A percentile compares a stretch with the other conserved stretches of the same genome.
Conservation (phyloP, 2,888 invertebrate genomes). For the Dexiosoma caninum region DNA sequence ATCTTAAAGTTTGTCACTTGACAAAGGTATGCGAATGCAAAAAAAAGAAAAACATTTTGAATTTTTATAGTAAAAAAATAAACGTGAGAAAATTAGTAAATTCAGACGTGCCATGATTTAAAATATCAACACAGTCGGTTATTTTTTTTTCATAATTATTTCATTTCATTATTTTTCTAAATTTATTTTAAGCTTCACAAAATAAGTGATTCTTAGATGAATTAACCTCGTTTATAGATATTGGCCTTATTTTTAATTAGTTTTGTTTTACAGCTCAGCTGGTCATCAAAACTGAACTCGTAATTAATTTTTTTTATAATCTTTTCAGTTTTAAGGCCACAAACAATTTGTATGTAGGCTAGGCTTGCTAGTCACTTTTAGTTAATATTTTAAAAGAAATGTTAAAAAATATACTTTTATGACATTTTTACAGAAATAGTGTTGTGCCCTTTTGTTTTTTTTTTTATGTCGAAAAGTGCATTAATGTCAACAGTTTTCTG, state of each 20-base stretch:
- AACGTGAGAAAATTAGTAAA: constrained; percentile 64
- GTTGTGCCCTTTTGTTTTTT: not conserved
- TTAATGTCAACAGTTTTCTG: constrained; percentile 17
- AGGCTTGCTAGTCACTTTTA: not conserved
- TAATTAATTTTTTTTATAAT: constrained; percentile 12
- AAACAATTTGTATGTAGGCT: not conserved
- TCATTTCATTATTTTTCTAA: not conserved
- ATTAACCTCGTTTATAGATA: constrained; percentile 41
- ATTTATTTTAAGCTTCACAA: not conserved
- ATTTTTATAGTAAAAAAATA: too few species aligned
- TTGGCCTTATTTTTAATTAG: constrained; percentile 37
- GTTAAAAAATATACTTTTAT: constrained; percentile 38
- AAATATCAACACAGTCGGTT: constrained; percentile 29
- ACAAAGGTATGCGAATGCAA: not conserved
- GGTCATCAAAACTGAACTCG: constrained; percentile 42
- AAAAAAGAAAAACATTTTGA: not conserved
- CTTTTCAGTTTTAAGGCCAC: not conserved
- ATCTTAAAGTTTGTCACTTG: constrained; percentile 33
- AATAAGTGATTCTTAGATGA: not conserved
- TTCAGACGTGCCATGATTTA: constrained; percentile 50
- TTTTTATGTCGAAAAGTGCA: constrained; percentile 25
- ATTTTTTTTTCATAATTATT: not conserved
- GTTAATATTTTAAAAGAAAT: constrained; percentile 44
- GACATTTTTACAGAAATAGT: constrained; percentile 2
- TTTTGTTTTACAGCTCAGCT: constrained; percentile 23